A percentile compares a stretch with the other conserved stretches of the same genome.
phyloP scores from a whole-genome alignment of 2,113 vertebrate genomes.

The Platysternon megacephalum region DNA sequence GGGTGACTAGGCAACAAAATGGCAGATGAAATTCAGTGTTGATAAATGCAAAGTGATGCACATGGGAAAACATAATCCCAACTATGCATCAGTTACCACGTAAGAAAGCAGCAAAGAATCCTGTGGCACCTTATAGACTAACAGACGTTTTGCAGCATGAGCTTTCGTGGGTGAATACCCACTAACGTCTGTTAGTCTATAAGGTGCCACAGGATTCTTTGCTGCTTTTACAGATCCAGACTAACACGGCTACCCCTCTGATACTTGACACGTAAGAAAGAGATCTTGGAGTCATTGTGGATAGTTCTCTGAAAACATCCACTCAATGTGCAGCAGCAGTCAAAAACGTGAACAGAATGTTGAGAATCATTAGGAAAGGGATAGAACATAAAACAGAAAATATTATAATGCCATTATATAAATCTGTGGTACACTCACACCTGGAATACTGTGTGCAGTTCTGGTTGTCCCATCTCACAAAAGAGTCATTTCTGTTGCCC shows the following conservation, averaged over 20 bases:
- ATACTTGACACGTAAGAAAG: too few species aligned
- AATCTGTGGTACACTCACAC: background rate
- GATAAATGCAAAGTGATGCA: background rate
- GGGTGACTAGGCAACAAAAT: background rate
- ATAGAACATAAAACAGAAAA: background rate
- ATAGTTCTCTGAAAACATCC: background rate
- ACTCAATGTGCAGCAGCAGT: background rate
- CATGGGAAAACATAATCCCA: background rate
- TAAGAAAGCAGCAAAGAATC: too few species aligned
- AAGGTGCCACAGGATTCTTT: too few species aligned
- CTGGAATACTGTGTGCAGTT: background rate
- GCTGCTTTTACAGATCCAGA: too few species aligned
- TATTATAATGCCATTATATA: background rate
- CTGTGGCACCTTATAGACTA: too few species aligned
- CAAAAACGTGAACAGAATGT: background rate
- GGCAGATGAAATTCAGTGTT: background rate
- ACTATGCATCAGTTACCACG: too few species aligned
- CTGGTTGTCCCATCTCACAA: background rate
- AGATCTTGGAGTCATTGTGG: background rate
- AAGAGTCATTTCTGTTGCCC: background rate
- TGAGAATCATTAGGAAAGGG: background rate
- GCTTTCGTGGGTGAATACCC: too few species aligned
- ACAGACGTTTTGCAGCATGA: too few species aligned
- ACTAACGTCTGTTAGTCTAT: too few species aligned
- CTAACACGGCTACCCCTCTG: too few species aligned